Base-by-base conservation (phyloP, 2,888 invertebrate species). In the Drosophila cognata region DNA sequence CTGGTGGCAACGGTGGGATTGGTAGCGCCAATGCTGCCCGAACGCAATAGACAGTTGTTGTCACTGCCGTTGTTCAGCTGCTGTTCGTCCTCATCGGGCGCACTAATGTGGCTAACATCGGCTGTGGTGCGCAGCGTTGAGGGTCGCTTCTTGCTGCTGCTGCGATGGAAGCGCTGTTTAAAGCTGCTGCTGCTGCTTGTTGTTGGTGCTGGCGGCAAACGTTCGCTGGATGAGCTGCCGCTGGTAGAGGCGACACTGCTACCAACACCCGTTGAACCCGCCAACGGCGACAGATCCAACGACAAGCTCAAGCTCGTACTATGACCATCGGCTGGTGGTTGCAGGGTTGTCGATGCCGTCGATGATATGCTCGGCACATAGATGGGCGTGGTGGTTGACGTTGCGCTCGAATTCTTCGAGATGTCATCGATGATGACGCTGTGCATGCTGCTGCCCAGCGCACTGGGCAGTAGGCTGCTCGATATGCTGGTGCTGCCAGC, bases 51-150 rank as follows among this genome's bases (percentile, higher is more conserved):
- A 53, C 95, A 96, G 25, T 96, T 95, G 89, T 96, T 96, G 88
- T 96, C 96, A 56, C 96, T 94, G 52, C 96, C 96, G 90, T 96
- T 96, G 82, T 96, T 96, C 28, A 96, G 92, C 31, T 94, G 94
- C 6, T 95, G 94, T n/a, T 95, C 94, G 41, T 90, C 91, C 43
- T 92, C 91, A 36, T 95, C 95, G 57, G 95, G 95, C 4, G 95
- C 95, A 77, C 94, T 57, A 36, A 61, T 67, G 21, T 63, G 50
- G 25, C 74, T 80, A 25, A 74, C 80, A 7, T 36, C 46, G 52
- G 56, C 48, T 7, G 61, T 52, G 18, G 63, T 33, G 1, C 74
- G 62, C 28, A 68, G 56, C 3, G 61, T 31, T 4, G 69, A 46
- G 25, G 90, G 90, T 16, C 92, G 92, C 78, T 96, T 96, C 81